Conservation (phyloP, 2,888 invertebrate species). For the Schrankia costaestrigalis region DNA sequence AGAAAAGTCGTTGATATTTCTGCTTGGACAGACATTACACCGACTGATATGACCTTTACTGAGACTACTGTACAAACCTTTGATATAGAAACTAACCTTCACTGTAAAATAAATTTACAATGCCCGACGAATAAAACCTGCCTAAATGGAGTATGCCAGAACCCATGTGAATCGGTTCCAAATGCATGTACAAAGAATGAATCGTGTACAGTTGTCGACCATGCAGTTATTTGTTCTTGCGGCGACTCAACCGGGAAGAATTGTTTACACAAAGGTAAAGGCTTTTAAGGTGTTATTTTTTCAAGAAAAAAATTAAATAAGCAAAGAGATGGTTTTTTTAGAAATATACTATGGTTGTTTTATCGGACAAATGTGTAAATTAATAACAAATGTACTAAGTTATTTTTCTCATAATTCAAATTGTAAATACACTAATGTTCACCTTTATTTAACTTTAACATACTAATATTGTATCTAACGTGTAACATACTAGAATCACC, state of each 20-base stretch:
- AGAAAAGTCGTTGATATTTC: constrained; percentile 69
- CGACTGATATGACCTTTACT: constrained; percentile 63
- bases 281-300: constrained; percentile 46
- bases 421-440: constrained; percentile 46
- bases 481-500: constrained; percentile 84
- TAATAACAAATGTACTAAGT: constrained; percentile 6
- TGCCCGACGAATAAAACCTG: constrained; percentile 84
- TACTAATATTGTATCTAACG: constrained; percentile 61
- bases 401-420: constrained; percentile 8
- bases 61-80: constrained; percentile 45
- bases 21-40: constrained; percentile 69
- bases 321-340: background rate
- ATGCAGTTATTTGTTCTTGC: constrained; percentile 83
- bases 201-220: constrained; percentile 82
- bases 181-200: constrained; percentile 81
- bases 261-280: constrained; percentile 83
- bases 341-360: constrained; percentile 40
- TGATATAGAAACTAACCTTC: constrained; percentile 49
- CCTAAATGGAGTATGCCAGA: constrained; percentile 82
- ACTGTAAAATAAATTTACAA: constrained; percentile 83
- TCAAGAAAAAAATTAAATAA: constrained; percentile 1
- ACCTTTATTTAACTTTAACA: constrained; percentile 45
- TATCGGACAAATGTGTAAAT: constrained; percentile 71
- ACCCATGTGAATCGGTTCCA: constrained; percentile 78
- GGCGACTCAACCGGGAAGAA: constrained; percentile 79